Conservation (phyloP, 2,113 vertebrate species). For the Condylura cristata region DNA sequence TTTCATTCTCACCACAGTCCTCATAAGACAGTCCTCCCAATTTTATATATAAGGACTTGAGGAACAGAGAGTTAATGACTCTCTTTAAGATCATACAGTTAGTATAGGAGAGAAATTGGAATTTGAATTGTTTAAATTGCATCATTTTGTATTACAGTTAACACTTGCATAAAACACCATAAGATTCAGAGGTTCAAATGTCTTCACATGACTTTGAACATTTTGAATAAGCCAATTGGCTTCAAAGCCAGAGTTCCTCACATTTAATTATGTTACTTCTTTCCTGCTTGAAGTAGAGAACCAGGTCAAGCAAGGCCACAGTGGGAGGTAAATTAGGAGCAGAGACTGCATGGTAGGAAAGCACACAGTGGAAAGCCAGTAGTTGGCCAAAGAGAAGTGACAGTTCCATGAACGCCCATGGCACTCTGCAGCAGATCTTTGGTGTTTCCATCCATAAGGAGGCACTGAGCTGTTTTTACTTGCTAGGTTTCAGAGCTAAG, state of each 20-base stretch:
- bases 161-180: too few relatives aligned
- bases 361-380: neutral
- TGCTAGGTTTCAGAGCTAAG: neutral
- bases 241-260: neutral
- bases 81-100: neutral
- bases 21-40: neutral
- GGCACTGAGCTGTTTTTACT: neutral
- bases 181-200: too few relatives aligned
- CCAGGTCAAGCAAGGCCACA: neutral
- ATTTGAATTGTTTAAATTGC: neutral
- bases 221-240: too few relatives aligned
- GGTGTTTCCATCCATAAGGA: neutral
- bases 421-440: neutral
- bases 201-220: too few relatives aligned
- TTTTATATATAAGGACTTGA: neutral
- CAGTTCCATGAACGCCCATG: neutral
- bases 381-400: neutral
- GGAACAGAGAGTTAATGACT: neutral
- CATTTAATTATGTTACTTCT: neutral
- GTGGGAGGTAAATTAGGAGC: accelerated
- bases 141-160: too few relatives aligned
- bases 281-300: neutral
- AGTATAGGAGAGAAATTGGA: neutral
- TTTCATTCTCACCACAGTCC: neutral
- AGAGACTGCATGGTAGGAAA: neutral